These are phyloP conservation scores for Agrotis exclamationis DNA, from an alignment of 2,888 invertebrate species.

Conservation along the genomic window DNA sequence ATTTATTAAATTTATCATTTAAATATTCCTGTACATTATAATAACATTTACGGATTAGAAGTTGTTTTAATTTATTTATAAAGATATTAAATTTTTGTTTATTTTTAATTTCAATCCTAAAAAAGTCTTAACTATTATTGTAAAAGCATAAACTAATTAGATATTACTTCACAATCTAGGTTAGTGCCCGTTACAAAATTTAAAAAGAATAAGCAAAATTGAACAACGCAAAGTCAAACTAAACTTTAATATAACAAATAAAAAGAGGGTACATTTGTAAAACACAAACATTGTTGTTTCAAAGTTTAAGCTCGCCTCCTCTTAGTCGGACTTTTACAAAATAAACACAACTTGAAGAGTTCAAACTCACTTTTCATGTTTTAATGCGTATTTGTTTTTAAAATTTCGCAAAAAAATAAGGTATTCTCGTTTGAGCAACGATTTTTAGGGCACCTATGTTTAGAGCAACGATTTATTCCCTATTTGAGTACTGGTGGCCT, in stretches of 20 bases:
- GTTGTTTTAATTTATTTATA: too few species aligned
- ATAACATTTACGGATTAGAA: too few species aligned
- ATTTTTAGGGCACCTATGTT: too few species aligned
- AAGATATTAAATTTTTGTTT: too few species aligned
- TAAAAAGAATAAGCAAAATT: slow-evolving; percentile 1
- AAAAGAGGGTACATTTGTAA: slow-evolving; percentile 49
- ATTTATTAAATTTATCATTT: too few species aligned
- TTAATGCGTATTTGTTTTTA: slow-evolving; percentile 37
- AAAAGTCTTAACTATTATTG: too few species aligned
- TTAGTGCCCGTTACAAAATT: background rate
- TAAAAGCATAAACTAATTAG: too few species aligned
- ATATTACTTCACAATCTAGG: background rate
- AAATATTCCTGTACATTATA: too few species aligned
- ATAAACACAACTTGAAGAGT: slow-evolving; percentile 55
- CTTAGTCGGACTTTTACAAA: slow-evolving; percentile 36
- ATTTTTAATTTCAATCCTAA: too few species aligned
- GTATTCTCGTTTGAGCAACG: too few species aligned
- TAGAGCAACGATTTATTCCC: too few species aligned
- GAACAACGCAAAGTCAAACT: slow-evolving; percentile 30
- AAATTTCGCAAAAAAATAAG: background rate
- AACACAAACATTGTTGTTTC: slow-evolving; percentile 62
- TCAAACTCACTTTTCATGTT: slow-evolving; percentile 42
- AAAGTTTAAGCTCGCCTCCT: slow-evolving; percentile 47
- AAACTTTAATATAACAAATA: slow-evolving; percentile 49
- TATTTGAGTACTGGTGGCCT: too few species aligned